phyloP scores from a whole-genome alignment of 2,113 vertebrate genomes.

The Canis aureus region DNA sequence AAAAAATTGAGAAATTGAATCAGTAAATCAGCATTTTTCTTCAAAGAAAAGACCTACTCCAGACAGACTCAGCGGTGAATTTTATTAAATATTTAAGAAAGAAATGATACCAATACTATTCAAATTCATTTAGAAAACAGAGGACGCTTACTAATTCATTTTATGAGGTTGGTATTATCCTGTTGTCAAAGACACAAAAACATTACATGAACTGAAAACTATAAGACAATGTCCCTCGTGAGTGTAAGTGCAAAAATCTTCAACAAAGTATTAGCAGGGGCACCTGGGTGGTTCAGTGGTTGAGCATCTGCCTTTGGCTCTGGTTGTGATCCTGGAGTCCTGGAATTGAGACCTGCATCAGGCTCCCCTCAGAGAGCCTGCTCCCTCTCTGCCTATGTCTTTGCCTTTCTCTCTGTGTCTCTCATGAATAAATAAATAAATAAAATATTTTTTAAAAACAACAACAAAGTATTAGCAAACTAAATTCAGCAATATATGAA shows the following conservation, averaged over 20 bases:
- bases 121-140: slow-evolving; percentile 21
- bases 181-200: not conserved
- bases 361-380: no score
- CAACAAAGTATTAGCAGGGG: not conserved
- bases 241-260: not conserved
- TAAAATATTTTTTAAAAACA: no score
- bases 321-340: no score
- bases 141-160: not conserved
- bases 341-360: no score
- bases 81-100: slow-evolving; percentile 34
- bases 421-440: no score
- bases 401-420: no score
- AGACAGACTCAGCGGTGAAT: not conserved
- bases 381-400: no score
- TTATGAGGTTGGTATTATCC: not conserved
- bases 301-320: no score
- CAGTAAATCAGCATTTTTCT: not conserved
- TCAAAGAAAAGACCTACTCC: not conserved
- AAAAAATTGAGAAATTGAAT: not conserved
- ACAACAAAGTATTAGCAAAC: not conserved
- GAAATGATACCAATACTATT: not conserved
- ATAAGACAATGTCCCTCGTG: not conserved
- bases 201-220: slow-evolving; percentile 14
- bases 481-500: not conserved
- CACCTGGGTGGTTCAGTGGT: no score